These are phyloP conservation scores for Apamea sordens DNA, from an alignment of 2,888 invertebrate genomes.

Conservation along the genomic window DNA sequence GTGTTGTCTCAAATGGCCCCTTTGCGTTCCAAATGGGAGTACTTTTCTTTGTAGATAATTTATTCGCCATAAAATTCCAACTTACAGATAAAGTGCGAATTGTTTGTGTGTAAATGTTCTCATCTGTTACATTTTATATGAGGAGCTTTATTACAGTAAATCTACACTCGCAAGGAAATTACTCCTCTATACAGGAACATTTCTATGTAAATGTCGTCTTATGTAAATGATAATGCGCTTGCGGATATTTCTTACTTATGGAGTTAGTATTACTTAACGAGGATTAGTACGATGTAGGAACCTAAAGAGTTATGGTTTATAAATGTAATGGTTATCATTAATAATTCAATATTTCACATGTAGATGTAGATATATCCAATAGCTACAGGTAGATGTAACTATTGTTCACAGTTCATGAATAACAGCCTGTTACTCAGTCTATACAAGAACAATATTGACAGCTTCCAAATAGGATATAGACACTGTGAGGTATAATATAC, in stretches of 20 bases:
- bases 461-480: background rate
- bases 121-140: slow-evolving; percentile 21
- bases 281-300: background rate
- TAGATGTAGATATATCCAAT: background rate
- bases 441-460: slow-evolving; percentile 33
- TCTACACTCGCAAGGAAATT: slow-evolving; percentile 5
- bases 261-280: no score
- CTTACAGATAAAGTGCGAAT: slow-evolving; percentile 33
- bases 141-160: no score
- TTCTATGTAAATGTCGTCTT: background rate
- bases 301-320: background rate
- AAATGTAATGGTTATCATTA: background rate
- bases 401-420: slow-evolving; percentile 15
- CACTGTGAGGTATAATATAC: background rate
- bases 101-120: slow-evolving; percentile 34
- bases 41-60: slow-evolving; percentile 40
- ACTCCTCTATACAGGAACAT: background rate
- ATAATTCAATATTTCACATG: background rate
- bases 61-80: slow-evolving; percentile 31
- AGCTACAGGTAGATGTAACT: slow-evolving; percentile 2
- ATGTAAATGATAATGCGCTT: background rate
- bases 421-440: slow-evolving; percentile 8
- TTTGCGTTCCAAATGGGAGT: slow-evolving; percentile 26
- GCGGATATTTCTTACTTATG: background rate
- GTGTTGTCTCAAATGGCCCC: slow-evolving; percentile 24